Base-by-base conservation (phyloP, 2,888 invertebrate species). In the Leptogaster cylindrica region DNA sequence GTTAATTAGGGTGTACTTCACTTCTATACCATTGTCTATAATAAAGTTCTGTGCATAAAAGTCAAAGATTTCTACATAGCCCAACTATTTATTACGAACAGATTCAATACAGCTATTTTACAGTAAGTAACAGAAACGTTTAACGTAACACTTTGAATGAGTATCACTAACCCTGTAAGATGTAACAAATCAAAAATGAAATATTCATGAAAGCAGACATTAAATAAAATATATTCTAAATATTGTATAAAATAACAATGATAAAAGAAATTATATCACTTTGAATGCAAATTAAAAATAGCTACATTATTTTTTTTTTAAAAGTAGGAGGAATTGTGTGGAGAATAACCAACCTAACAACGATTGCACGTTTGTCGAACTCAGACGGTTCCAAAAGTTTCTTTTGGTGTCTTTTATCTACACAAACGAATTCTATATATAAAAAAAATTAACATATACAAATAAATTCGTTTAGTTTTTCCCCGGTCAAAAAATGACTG, bases 401-500 rank as follows among this genome's bases (percentile, higher is more conserved):
- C 12, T 36, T 36, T 36, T 36, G 36, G 36, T 10, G 36, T 10
- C 12, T 36, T 36, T 10, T 36, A 10, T 36, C 10, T 36, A 36
- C 12, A 36, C 36, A 36, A 36, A 36, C 31, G 52, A 31, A 52
- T 31, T 20, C 5, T 48, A 20, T 52, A 31, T 31, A 33, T 18
- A 31, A 33, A 52, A 28, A 52, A 52, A 28, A 52, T 36, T 52
- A 52, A 52, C 52, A 52, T 14, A 18, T 33, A 31, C 7, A 52
- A 31, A 16, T 46, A 46, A 46, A 31, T 20, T 7, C 33, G 18
- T 52, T 66, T 73, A 70, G 67, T 70, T 69, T 71, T 72, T 72
- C 52, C 71, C 70, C 75, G 80, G 80, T 81, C 80, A 81, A 79
- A 81, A 81, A 76, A 81, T 81, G 70, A 81, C 81, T 16, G 81